Conservation (phyloP, 2,888 invertebrate genomes). For the Sceliomorpha sp. region DNA sequence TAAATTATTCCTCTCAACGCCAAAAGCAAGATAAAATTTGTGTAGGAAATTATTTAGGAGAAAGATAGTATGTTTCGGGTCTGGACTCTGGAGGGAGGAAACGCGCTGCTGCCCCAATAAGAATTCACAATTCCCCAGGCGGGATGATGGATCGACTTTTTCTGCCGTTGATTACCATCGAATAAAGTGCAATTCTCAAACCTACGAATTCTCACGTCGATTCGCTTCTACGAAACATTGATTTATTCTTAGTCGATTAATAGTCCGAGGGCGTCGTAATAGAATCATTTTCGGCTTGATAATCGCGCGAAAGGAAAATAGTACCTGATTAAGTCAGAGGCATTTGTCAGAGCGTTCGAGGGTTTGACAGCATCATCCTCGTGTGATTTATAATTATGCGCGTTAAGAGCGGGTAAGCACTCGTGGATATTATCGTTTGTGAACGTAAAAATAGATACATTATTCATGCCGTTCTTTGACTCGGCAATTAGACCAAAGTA, state of each 20-base stretch:
- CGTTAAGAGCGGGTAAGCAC: slow-evolving; percentile 8
- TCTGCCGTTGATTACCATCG: too few relatives aligned
- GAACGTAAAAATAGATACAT: slow-evolving; percentile 65
- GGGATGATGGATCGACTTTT: too few relatives aligned
- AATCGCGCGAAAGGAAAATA: not conserved
- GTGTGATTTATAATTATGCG: slow-evolving; percentile 12
- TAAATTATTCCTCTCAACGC: slow-evolving; percentile 1
- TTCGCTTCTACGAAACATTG: too few relatives aligned
- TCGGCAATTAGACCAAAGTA: slow-evolving; percentile 53
- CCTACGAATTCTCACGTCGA: too few relatives aligned
- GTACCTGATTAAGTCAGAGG: slow-evolving; percentile 7
- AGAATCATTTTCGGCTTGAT: slow-evolving; percentile 7
- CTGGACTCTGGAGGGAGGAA: too few relatives aligned
- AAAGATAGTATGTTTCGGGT: too few relatives aligned
- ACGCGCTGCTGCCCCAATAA: too few relatives aligned
- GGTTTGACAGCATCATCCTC: slow-evolving; percentile 13
- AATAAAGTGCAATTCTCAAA: too few relatives aligned
- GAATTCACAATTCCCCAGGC: too few relatives aligned
- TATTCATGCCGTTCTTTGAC: slow-evolving; percentile 52
- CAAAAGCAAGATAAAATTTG: too few relatives aligned
- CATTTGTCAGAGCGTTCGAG: slow-evolving; percentile 7
- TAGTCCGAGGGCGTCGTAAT: not conserved
- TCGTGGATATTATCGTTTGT: slow-evolving; percentile 10
- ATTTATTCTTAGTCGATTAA: not conserved
- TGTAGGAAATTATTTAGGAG: too few relatives aligned